Percentiles rank a stretch among this genome's conserved stretches.
phyloP scores from a whole-genome alignment of 2,113 vertebrate species.

The Cebus imitator region DNA sequence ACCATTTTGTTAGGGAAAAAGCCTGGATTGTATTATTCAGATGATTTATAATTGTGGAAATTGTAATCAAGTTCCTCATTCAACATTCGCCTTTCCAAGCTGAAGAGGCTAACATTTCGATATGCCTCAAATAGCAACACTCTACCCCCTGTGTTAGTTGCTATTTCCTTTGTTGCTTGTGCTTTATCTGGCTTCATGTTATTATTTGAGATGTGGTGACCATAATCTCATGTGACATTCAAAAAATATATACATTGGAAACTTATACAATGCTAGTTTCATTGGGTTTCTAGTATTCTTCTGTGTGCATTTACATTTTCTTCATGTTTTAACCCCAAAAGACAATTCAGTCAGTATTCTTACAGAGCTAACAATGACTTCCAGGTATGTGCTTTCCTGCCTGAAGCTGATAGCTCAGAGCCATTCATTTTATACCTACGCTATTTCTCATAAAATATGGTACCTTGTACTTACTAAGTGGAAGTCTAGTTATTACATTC shows the following conservation, averaged over 20 bases:
- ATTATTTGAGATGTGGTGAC: neutral
- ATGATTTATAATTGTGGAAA: neutral
- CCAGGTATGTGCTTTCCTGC: neutral
- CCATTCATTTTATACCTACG: conserved; percentile 7
- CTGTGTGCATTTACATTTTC: neutral
- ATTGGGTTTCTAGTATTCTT: neutral
- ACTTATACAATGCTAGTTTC: neutral
- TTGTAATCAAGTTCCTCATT: neutral
- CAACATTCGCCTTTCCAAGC: neutral
- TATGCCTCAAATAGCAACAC: neutral
- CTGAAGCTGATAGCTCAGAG: neutral
- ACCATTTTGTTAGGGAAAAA: neutral
- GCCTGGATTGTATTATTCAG: neutral
- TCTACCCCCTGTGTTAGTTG: neutral
- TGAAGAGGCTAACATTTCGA: neutral
- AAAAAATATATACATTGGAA: neutral
- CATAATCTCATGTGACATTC: neutral
- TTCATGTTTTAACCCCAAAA: neutral
- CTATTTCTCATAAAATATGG: conserved; percentile 32
- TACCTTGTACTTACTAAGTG: conserved; percentile 16
- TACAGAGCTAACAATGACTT: neutral
- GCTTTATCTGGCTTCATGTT: neutral
- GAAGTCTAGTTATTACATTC: conserved; percentile 25
- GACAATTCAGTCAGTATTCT: neutral
- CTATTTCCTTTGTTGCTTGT: neutral